Evolutionary conservation across 2,113 vertebrate genomes (phyloP).

Genomic region (Callopanchax toddi): DNA sequence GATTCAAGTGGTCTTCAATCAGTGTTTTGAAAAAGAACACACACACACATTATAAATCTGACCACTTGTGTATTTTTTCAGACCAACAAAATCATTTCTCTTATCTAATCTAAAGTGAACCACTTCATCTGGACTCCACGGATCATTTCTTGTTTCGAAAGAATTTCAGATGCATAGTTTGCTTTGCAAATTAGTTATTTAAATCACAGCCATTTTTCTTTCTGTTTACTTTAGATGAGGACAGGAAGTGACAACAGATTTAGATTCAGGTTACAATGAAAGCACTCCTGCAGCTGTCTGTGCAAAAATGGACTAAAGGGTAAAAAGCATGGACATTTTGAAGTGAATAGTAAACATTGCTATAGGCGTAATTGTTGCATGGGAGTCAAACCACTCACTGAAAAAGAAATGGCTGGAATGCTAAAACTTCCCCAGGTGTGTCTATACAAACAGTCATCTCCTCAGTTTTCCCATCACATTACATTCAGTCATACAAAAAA

Average conservation of each 20-base stretch:
- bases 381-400: background rate
- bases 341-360: constrained; percentile 7
- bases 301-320: constrained; percentile 16
- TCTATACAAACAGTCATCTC: constrained; percentile 3
- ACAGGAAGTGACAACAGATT: background rate
- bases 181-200: background rate
- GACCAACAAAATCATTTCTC: background rate
- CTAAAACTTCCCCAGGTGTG: background rate
- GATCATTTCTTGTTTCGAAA: constrained; percentile 4
- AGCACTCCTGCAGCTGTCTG: constrained; percentile 23
- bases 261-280: constrained; percentile 16
- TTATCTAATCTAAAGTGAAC: background rate
- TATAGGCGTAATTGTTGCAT: background rate
- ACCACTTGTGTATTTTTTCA: constrained; percentile 4
- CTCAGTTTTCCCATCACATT: constrained; percentile 6
- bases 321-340: background rate
- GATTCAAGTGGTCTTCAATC: constrained; percentile 1
- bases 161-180: constrained; percentile 1
- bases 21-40: too few species aligned
- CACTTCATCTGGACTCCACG: background rate
- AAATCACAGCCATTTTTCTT: background rate
- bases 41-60: constrained; percentile 16
- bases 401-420: background rate
- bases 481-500: constrained; percentile 32
- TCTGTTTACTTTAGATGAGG: background rate